Conservation (phyloP, 2,113 vertebrate genomes). For the Eonycteris spelaea region DNA sequence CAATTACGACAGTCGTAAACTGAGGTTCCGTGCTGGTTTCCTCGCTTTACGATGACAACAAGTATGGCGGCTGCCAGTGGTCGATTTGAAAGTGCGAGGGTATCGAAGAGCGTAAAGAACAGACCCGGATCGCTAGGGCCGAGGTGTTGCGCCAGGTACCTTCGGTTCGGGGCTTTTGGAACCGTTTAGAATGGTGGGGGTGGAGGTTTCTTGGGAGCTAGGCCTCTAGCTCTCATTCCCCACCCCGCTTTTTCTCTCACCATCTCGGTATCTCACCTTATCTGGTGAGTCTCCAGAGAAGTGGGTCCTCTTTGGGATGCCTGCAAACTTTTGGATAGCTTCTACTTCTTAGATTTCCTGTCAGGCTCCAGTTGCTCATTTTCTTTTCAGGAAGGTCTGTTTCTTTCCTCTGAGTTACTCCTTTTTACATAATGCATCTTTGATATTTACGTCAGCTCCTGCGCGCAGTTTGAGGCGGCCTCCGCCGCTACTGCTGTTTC, state of each 20-base stretch:
- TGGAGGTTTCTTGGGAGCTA: neutral
- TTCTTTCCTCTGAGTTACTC: neutral
- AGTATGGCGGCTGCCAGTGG: slow-evolving; percentile 85
- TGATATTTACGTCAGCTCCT: neutral
- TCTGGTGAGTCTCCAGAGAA: neutral
- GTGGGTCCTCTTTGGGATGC: neutral
- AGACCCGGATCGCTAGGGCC: slow-evolving; percentile 81
- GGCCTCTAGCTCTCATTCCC: neutral
- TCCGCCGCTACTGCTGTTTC: neutral
- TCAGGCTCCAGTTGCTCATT: neutral
- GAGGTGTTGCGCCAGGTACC: slow-evolving; percentile 87
- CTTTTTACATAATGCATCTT: neutral
- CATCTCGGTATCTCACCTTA: too few species aligned
- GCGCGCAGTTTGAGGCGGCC: neutral
- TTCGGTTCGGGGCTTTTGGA: neutral
- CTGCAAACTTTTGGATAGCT: neutral
- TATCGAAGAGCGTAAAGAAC: slow-evolving; percentile 82
- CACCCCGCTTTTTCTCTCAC: neutral
- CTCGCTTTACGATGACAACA: slow-evolving; percentile 26
- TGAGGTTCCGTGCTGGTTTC: neutral
- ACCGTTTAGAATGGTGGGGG: neutral
- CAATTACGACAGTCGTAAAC: slow-evolving; percentile 68
- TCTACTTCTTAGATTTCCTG: neutral
- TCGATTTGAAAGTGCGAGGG: slow-evolving; percentile 81
- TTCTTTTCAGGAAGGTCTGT: neutral